Evolutionary conservation across 37 sponge, comb jelly and placozoan genomes (phyloP).

Genomic region (Halisarca cf. caerulea): DNA sequence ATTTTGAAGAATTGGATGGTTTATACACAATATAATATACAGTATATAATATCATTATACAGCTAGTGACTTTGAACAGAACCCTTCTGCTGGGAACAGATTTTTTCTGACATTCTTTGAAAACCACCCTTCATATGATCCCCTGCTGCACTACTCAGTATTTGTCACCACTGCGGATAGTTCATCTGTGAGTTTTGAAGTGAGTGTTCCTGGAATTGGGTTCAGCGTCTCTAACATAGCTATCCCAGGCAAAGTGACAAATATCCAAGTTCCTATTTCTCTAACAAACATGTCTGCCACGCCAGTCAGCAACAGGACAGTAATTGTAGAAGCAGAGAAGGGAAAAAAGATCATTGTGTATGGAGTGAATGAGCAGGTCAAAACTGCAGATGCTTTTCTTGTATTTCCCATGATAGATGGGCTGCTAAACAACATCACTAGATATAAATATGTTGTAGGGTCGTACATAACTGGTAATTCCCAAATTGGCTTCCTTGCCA

Average conservation of each 20-base stretch:
- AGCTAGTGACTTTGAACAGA: too few species aligned
- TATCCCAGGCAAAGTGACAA: too few species aligned
- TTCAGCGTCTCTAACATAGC: neutral
- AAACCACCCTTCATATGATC: neutral
- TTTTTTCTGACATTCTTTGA: neutral
- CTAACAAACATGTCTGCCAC: neutral
- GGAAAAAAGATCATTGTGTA: conserved; percentile 19
- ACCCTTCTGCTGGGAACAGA: neutral
- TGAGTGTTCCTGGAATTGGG: neutral
- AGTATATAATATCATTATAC: too few species aligned
- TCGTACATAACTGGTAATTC: neutral
- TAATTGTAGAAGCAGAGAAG: neutral
- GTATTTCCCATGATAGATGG: conserved; percentile 29
- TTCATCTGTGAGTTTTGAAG: neutral
- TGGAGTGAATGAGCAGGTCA: conserved; percentile 31
- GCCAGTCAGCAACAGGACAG: neutral
- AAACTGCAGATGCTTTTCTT: conserved; percentile 44
- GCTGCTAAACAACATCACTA: neutral
- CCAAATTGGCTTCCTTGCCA: conserved; percentile 11
- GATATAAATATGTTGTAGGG: neutral
- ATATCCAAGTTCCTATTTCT: too few species aligned
- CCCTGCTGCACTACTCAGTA: neutral
- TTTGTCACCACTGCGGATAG: neutral
- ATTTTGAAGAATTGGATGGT: too few species aligned
- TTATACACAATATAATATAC: too few species aligned